These are phyloP conservation scores for Galerucella nymphaeae DNA, from an alignment of 2,888 invertebrate genomes.

Conservation along the genomic window DNA sequence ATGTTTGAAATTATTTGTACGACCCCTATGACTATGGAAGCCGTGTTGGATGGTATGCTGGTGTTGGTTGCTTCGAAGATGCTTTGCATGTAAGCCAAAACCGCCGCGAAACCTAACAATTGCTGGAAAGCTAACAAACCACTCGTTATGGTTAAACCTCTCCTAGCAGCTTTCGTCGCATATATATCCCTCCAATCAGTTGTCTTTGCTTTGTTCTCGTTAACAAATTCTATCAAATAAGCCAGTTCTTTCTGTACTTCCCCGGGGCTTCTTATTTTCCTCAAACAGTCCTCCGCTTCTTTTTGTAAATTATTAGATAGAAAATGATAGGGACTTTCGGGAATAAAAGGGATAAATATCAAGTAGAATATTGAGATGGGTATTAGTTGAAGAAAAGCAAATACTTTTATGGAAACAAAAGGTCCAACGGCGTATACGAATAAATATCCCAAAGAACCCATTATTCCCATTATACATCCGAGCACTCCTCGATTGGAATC, in stretches of 20 bases:
- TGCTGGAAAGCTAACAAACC: conserved; percentile 86
- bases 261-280: conserved; percentile 71
- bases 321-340: conserved; percentile 83
- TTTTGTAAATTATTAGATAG: conserved; percentile 70
- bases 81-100: conserved; percentile 80
- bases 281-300: conserved; percentile 74
- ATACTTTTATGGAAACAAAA: conserved; percentile 72
- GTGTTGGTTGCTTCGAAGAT: conserved; percentile 69
- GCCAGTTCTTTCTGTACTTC: conserved; percentile 10
- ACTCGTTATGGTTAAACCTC: conserved; percentile 79
- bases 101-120: conserved; percentile 83
- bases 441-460: conserved; percentile 75
- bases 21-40: conserved; percentile 66
- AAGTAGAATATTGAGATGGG: conserved; percentile 63
- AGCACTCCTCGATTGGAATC: conserved; percentile 83
- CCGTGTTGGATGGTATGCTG: conserved; percentile 18
- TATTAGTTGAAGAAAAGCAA: conserved; percentile 71
- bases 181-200: conserved; percentile 55
- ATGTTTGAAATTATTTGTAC: conserved; percentile 72
- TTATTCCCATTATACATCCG: conserved; percentile 82
- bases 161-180: conserved; percentile 75
- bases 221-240: conserved; percentile 14
- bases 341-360: conserved; percentile 78
- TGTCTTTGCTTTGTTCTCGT: conserved; percentile 48
- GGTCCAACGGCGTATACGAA: conserved; percentile 79